Evolutionary conservation across 2,888 invertebrate species (phyloP).

Genomic region (Lymantria monacha): DNA sequence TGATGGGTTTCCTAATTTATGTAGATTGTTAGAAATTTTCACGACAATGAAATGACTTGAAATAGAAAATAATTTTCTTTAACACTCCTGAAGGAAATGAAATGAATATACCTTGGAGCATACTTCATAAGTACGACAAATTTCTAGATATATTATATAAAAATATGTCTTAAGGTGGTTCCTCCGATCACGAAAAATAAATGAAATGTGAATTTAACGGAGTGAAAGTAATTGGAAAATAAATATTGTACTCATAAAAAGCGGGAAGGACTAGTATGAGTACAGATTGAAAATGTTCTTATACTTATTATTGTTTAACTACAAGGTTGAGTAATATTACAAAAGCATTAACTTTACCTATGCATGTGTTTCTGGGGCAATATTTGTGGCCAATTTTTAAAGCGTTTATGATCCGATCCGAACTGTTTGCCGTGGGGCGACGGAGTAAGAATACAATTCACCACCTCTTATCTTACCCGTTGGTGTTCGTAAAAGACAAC

Average conservation of each 20-base stretch:
- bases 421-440: too few relatives aligned
- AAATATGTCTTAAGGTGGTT: neutral
- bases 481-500: too few relatives aligned
- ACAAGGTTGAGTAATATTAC: neutral
- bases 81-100: conserved; percentile 56
- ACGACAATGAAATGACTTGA: conserved; percentile 42
- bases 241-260: conserved; percentile 8
- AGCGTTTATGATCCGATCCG: too few relatives aligned
- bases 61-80: conserved; percentile 68
- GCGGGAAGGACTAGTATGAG: too few relatives aligned
- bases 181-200: conserved; percentile 15
- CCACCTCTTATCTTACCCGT: too few relatives aligned
- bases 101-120: conserved; percentile 32
- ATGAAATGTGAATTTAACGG: conserved; percentile 12
- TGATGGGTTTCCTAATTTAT: conserved; percentile 66
- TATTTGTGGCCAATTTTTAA: too few relatives aligned
- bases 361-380: too few relatives aligned
- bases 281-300: neutral
- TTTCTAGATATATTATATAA: neutral
- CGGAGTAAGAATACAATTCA: too few relatives aligned
- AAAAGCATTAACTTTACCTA: neutral
- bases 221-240: conserved; percentile 19
- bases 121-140: neutral
- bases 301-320: too few relatives aligned
- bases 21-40: conserved; percentile 62